phyloP scores from a whole-genome alignment of 30 jellyfish, hydroid and myxozoan species.

The Chironex yamaguchii region DNA sequence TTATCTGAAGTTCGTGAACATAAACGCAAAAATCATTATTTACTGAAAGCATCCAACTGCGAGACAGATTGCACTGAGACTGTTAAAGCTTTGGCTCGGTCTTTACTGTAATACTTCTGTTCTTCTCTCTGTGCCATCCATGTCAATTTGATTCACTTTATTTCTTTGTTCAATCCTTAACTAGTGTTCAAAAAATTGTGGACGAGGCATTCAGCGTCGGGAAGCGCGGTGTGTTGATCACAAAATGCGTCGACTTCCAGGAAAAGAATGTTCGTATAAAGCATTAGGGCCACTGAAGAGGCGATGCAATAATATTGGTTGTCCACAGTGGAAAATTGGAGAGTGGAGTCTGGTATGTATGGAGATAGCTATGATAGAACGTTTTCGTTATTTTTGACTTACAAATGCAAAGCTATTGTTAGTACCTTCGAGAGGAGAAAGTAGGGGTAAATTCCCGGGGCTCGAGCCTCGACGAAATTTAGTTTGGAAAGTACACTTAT shows the following conservation, averaged over 20 bases:
- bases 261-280: constrained; percentile 65
- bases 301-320: constrained; percentile 80
- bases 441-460: no score
- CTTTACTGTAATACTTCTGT: background rate
- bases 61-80: background rate
- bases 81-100: background rate
- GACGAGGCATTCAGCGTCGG: constrained; percentile 87
- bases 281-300: constrained; percentile 47
- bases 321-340: constrained; percentile 94
- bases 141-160: no score
- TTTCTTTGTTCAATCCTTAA: background rate
- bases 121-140: background rate
- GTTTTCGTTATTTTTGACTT: no score
- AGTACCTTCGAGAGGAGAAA: no score
- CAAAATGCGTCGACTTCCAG: constrained; percentile 59
- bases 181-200: constrained; percentile 88
- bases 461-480: no score
- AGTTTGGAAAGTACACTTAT: no score
- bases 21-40: no score
- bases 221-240: constrained; percentile 85
- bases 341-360: constrained; percentile 91
- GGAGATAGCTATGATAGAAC: no score
- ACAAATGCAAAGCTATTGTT: no score
- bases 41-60: background rate
- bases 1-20: no score